Percentiles rank a stretch among this genome's conserved stretches.
Conservation (phyloP, 2,888 invertebrate genomes). For the Andrena marginata region DNA sequence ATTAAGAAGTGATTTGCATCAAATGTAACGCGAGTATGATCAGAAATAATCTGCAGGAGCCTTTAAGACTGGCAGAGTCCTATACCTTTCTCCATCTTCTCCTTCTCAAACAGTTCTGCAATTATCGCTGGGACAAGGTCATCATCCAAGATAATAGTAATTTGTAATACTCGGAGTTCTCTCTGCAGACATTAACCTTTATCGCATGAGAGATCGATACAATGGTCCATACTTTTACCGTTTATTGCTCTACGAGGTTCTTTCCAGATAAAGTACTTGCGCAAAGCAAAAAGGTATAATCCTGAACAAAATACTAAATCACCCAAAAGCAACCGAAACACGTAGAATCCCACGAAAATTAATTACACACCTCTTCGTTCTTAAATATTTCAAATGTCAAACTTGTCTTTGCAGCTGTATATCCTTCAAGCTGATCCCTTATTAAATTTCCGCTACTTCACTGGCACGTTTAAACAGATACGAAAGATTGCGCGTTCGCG, state of each 20-base stretch:
- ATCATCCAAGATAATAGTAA: constrained; percentile 40
- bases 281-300: background rate
- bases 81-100: background rate
- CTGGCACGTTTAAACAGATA: background rate
- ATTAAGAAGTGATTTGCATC: constrained; percentile 13
- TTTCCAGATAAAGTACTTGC: background rate
- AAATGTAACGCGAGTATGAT: background rate
- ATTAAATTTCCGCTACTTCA: background rate
- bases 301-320: background rate
- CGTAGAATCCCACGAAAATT: too few species aligned
- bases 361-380: too few species aligned
- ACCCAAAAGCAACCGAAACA: too few species aligned
- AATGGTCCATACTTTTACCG: constrained; percentile 45
- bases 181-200: constrained; percentile 42
- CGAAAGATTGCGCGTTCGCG: background rate
- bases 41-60: background rate
- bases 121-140: constrained; percentile 50
- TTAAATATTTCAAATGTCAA: too few species aligned
- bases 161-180: constrained; percentile 5
- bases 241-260: constrained; percentile 29
- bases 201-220: constrained; percentile 20
- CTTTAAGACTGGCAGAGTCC: background rate
- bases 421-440: too few species aligned
- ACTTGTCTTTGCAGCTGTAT: too few species aligned
- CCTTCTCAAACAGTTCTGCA: constrained; percentile 16